Percentiles rank a stretch among this genome's conserved stretches.
Conservation (phyloP, 2,797 vertebrate species). For the Pyrocephalus nanus region DNA sequence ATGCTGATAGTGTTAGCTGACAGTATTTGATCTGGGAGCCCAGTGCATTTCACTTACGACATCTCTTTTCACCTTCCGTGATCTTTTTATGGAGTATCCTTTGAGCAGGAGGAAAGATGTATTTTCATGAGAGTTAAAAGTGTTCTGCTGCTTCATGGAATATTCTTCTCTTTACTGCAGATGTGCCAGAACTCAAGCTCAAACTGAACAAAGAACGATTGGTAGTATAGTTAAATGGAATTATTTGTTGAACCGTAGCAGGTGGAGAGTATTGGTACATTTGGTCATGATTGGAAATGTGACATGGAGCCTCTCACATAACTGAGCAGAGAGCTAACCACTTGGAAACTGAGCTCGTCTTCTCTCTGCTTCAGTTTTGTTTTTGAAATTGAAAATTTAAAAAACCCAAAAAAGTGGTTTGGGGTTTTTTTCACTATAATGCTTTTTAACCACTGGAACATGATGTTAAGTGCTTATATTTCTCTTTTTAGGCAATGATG, state of each 20-base stretch:
- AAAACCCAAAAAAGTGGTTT: not conserved
- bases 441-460: not conserved
- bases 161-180: not conserved
- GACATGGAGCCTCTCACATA: not conserved
- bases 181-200: not conserved
- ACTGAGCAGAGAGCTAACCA: not conserved
- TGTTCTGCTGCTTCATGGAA: not conserved
- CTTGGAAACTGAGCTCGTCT: not conserved
- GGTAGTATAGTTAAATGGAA: not conserved
- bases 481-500: slow-evolving; percentile 89
- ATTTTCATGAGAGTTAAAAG: not conserved
- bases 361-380: not conserved
- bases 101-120: not conserved
- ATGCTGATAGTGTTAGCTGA: not conserved
- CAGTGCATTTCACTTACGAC: not conserved
- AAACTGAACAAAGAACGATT: not conserved
- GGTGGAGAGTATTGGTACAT: not conserved
- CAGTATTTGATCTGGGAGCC: not conserved
- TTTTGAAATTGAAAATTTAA: not conserved
- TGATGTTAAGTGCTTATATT: slow-evolving; percentile 54
- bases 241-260: not conserved
- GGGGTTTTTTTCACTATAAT: not conserved
- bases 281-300: not conserved
- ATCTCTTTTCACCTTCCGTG: not conserved
- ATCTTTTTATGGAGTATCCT: not conserved